phyloP scores from a whole-genome alignment of 1,140 invertebrate genomes.

The Aphaenogaster ashmeadi region DNA sequence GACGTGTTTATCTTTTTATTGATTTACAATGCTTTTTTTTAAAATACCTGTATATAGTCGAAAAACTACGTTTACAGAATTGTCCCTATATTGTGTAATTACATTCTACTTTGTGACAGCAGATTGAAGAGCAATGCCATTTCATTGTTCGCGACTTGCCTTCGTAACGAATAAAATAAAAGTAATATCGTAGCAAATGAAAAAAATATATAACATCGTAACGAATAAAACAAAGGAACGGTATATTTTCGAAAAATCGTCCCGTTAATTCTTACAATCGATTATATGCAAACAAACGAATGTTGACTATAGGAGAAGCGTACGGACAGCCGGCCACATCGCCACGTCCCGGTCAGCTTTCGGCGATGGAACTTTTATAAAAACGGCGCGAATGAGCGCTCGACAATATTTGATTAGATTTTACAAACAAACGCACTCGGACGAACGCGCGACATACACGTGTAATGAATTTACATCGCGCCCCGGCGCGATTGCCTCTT shows the following conservation, averaged over 20 bases:
- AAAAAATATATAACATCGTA: background rate
- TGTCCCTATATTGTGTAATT: background rate
- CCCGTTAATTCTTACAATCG: constrained; percentile 40
- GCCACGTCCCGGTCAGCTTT: background rate
- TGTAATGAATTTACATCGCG: constrained; percentile 63
- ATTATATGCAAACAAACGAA: constrained; percentile 43
- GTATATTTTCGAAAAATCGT: constrained; percentile 29
- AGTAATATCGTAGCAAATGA: background rate
- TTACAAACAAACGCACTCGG: constrained; percentile 57
- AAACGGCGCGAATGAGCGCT: constrained; percentile 60
- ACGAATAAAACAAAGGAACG: background rate
- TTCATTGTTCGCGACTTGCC: background rate
- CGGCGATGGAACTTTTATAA: constrained; percentile 41
- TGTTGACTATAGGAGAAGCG: constrained; percentile 23
- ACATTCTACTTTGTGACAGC: background rate
- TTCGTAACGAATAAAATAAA: background rate
- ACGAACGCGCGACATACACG: constrained; percentile 52
- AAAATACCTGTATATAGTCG: background rate
- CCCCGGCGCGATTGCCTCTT: constrained; percentile 54
- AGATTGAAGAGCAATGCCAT: constrained; percentile 4
- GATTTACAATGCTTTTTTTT: background rate
- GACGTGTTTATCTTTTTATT: background rate
- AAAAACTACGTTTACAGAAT: background rate
- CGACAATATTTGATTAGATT: constrained; percentile 65
- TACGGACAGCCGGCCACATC: background rate